These are phyloP conservation scores for Circaetus gallicus DNA, from an alignment of 2,113 vertebrate genomes.

Conservation along the genomic window DNA sequence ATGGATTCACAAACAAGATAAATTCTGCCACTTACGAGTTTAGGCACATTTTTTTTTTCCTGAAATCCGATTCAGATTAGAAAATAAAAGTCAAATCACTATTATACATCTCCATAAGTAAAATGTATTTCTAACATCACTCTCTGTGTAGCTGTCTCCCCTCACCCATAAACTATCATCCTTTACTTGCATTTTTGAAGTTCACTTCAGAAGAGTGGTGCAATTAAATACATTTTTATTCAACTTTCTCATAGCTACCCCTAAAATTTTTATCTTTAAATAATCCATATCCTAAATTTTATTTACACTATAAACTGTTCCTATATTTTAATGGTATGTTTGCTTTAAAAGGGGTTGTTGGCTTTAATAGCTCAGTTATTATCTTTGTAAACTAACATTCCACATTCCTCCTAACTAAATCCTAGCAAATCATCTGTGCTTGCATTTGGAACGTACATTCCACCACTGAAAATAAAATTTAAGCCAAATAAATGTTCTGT, in stretches of 20 bases:
- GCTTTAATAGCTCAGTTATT: slow-evolving; percentile 79
- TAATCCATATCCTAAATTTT: slow-evolving; percentile 80
- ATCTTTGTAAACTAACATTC: slow-evolving; percentile 80
- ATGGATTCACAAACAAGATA: slow-evolving; percentile 64
- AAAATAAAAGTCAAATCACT: slow-evolving; percentile 64
- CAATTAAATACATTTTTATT: slow-evolving; percentile 75
- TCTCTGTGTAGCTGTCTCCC: slow-evolving; percentile 14
- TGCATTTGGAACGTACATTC: slow-evolving; percentile 67
- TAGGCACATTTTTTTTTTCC: neutral
- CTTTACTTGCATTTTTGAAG: slow-evolving; percentile 72
- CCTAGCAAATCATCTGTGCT: slow-evolving; percentile 60
- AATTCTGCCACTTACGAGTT: slow-evolving; percentile 63
- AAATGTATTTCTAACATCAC: slow-evolving; percentile 70
- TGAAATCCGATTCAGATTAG: slow-evolving; percentile 64
- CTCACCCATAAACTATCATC: slow-evolving; percentile 17
- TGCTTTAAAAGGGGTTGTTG: slow-evolving; percentile 83
- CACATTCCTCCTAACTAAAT: slow-evolving; percentile 74
- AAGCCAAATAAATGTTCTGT: slow-evolving; percentile 72
- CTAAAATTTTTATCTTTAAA: slow-evolving; percentile 81
- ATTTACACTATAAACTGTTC: slow-evolving; percentile 79
- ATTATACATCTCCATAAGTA: slow-evolving; percentile 56
- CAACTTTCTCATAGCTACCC: slow-evolving; percentile 65
- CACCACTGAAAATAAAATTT: slow-evolving; percentile 72
- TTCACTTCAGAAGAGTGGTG: slow-evolving; percentile 54
- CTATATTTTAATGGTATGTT: slow-evolving; percentile 83